These are phyloP conservation scores for Ostrea denselamellosa DNA, from an alignment of 1,140 invertebrate species.

Conservation along the genomic window DNA sequence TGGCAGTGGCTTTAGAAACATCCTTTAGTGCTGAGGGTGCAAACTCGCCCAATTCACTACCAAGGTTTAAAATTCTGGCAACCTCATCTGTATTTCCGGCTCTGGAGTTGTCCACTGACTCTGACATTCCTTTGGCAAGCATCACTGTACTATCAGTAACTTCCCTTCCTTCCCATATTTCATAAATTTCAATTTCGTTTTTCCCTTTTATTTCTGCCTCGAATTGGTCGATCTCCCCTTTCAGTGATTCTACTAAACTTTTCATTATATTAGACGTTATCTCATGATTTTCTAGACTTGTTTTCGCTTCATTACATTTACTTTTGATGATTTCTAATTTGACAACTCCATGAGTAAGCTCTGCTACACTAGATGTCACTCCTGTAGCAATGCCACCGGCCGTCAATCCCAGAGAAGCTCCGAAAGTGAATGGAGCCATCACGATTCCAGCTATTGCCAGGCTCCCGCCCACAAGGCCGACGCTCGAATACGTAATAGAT, in stretches of 20 bases:
- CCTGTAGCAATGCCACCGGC: not conserved
- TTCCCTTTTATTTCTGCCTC: not conserved
- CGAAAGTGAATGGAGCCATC: slow-evolving; percentile 7
- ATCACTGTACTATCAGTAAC: not conserved
- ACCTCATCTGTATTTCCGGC: slow-evolving; percentile 12
- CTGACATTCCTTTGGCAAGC: not conserved
- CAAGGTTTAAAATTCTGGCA: not conserved
- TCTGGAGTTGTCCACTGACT: not conserved
- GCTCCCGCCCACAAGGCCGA: not conserved
- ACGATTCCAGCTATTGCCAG: slow-evolving; percentile 2
- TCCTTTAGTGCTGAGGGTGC: not conserved
- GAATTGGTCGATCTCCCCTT: not conserved
- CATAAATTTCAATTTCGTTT: not conserved
- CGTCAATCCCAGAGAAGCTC: slow-evolving; percentile 9
- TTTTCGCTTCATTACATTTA: not conserved
- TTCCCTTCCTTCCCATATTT: not conserved
- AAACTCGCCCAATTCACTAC: not conserved
- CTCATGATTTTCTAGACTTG: not conserved
- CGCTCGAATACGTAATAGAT: not conserved
- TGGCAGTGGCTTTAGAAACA: not conserved
- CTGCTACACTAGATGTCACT: not conserved
- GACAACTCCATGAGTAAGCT: not conserved
- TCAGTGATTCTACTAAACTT: not conserved
- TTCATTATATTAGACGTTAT: not conserved
- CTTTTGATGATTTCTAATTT: not conserved